A percentile compares a stretch with the other conserved stretches of the same genome.
Conservation (phyloP, 2,797 vertebrate genomes). For the Nannoperca obscura region DNA sequence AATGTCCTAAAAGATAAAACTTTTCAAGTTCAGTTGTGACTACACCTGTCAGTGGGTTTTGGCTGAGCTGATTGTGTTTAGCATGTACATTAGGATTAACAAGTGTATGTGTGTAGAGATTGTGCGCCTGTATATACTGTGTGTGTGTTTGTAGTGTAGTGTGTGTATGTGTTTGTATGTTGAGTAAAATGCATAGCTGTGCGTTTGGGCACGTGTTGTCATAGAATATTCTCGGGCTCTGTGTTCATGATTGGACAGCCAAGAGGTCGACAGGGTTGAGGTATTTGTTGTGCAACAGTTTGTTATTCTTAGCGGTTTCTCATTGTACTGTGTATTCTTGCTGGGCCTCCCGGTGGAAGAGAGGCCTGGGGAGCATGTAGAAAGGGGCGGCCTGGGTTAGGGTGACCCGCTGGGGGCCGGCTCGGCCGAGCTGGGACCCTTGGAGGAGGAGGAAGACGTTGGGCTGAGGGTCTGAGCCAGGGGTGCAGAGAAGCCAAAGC, state of each 20-base stretch:
- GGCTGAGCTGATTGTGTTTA: conserved; percentile 87
- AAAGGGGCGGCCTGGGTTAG: conserved; percentile 74
- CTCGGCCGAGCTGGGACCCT: conserved; percentile 91
- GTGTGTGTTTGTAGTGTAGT: conserved; percentile 49
- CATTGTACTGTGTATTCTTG: conserved; percentile 77
- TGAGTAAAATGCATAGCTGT: conserved; percentile 75
- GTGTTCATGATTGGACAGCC: conserved; percentile 79
- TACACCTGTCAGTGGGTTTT: conserved; percentile 84
- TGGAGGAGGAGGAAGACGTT: conserved; percentile 88
- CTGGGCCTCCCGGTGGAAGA: conserved; percentile 61
- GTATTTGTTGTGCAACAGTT: conserved; percentile 88
- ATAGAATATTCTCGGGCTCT: conserved; percentile 70
- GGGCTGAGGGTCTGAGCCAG: conserved; percentile 89
- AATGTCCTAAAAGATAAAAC: conserved; percentile 81
- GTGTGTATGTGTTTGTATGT: conserved; percentile 45
- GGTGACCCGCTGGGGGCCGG: conserved; percentile 93
- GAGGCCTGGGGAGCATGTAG: conserved; percentile 58
- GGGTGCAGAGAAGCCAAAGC: conserved; percentile 82
- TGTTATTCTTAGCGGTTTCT: conserved; percentile 75
- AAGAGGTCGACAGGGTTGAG: conserved; percentile 82
- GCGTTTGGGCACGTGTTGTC: conserved; percentile 59
- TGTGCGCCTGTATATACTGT: conserved; percentile 31
- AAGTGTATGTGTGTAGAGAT: conserved; percentile 33
- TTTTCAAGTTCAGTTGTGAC: conserved; percentile 87
- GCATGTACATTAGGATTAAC: conserved; percentile 73